Evolutionary conservation across 2,888 invertebrate genomes (phyloP), one percentile per base, ranked within the genome.

Genomic region (Anthrax anthrax): DNA sequence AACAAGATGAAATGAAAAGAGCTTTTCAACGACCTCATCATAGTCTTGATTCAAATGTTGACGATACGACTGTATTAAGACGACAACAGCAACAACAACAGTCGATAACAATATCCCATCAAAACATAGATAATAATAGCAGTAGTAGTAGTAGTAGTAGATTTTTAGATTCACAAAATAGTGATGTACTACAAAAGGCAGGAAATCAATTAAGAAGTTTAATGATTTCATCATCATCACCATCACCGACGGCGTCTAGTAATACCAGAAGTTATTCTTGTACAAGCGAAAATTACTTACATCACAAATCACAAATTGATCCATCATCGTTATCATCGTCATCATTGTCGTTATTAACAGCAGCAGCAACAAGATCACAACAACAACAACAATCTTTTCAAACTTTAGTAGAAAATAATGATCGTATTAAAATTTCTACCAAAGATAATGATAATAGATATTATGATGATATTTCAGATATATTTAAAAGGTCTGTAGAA

Each of bases 141-240:
- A 23, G 23, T 23, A 23, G 23, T 8, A 23, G 23, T 23, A 23
- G 23, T 23, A 23, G 23, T 8, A 23, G 23, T 23, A 23, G 8
- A 23, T 47, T 55, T 44, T 50, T 56, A 37, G 51, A 53, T 40
- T 48, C 53, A 37, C 56, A 55, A 52, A 48, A 54, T 44, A 51
- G 48, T 46, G 56, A 58, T 42, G 55, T 57, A 17, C 44, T 59
- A 29, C 54, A 59, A 46, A 57, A 57, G 44, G 58, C 58, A 39
- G 56, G 55, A 16, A 56, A 53, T 51, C 58, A 59, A 49, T 49
- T 59, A 17, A 52, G 57, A 49, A 56, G 52, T 48, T 50, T 58
- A 32, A 56, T 58, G 49, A 56, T 57, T 45, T 52, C 55, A 10
- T 52, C 56, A 14, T 23, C 23, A 8, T 4, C 23, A 4, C 5